Percentiles rank a stretch among this genome's conserved stretches.
Evolutionary conservation across 2,797 vertebrate species (phyloP).

Genomic region (Onychomys leucogaster): DNA sequence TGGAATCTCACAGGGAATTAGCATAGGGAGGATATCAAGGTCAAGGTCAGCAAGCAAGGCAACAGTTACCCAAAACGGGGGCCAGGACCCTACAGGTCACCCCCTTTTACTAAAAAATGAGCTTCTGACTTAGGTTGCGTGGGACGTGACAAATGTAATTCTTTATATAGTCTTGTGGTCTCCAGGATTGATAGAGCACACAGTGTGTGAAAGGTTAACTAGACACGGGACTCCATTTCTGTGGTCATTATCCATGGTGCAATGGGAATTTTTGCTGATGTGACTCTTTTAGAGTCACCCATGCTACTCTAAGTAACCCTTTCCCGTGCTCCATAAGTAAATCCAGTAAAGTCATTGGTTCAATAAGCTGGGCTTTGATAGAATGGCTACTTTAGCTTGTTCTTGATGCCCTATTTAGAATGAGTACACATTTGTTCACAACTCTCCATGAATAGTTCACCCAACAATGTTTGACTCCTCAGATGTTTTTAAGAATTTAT

Average conservation of each 20-base stretch:
- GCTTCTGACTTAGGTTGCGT: too few relatives aligned
- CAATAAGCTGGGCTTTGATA: neutral
- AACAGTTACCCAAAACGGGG: too few relatives aligned
- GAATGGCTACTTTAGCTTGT: neutral
- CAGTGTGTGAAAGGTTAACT: neutral
- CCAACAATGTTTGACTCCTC: neutral
- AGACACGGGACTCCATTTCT: neutral
- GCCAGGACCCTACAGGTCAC: too few relatives aligned
- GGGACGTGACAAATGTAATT: neutral
- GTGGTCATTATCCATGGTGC: neutral
- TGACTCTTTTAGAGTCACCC: neutral
- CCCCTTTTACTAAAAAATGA: too few relatives aligned
- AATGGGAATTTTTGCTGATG: neutral
- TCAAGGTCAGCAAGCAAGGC: too few relatives aligned
- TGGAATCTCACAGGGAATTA: too few relatives aligned
- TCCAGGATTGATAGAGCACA: neutral
- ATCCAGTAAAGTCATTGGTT: neutral
- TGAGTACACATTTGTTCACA: neutral
- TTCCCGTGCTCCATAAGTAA: neutral
- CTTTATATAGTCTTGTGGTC: neutral
- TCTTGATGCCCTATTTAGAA: neutral
- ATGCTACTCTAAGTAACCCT: neutral
- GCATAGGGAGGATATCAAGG: too few relatives aligned
- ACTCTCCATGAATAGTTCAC: neutral
- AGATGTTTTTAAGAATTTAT: neutral